phyloP scores from a whole-genome alignment of 2,113 vertebrate species.

The Genyomyrus donnyi region DNA sequence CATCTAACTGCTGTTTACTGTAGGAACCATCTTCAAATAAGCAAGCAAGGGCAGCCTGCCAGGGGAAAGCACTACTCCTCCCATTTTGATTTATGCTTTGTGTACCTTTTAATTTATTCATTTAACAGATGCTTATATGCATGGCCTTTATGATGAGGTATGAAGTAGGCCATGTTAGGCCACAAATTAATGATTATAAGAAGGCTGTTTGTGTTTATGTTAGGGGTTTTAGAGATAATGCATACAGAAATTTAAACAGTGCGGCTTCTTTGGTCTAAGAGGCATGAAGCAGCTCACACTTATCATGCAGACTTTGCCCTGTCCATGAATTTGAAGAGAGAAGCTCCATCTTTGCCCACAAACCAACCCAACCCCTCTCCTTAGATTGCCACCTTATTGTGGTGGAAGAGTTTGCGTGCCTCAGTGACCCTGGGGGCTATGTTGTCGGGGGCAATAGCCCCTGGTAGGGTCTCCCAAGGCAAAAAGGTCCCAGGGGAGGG shows the following conservation, averaged over 20 bases:
- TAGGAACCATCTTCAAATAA: neutral
- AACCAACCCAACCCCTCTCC: neutral
- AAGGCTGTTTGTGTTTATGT: neutral
- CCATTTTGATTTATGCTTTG: constrained; percentile 6
- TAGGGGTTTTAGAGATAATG: neutral
- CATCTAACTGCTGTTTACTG: constrained; percentile 23
- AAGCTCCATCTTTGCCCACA: neutral
- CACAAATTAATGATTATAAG: neutral
- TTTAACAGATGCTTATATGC: neutral
- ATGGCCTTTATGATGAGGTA: neutral
- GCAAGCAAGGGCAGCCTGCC: neutral
- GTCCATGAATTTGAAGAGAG: neutral
- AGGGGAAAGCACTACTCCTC: neutral
- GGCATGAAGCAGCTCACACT: neutral
- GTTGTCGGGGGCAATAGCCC: no score
- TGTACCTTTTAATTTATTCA: constrained; percentile 3
- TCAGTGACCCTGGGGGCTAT: no score
- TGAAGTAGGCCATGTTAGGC: neutral
- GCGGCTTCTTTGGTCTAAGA: neutral
- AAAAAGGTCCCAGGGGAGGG: no score
- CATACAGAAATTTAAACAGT: neutral
- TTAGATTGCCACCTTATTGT: no score
- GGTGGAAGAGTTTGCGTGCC: no score
- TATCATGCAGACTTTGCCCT: neutral
- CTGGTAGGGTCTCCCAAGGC: no score